Base-by-base conservation (phyloP, 2,113 vertebrate species). In the Calidris pygmaea region DNA sequence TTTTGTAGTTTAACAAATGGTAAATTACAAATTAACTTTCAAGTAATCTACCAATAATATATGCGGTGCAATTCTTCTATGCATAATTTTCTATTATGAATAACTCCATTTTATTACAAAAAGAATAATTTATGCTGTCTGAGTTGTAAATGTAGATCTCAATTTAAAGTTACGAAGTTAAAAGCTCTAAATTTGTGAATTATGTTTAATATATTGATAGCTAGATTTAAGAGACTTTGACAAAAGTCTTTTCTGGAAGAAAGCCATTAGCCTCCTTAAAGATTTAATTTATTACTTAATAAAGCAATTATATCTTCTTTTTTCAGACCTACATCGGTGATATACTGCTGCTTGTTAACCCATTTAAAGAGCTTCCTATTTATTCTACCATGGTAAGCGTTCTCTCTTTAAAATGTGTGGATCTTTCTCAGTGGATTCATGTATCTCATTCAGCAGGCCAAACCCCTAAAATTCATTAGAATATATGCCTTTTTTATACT, bases 311-410 rank as follows among this genome's bases (percentile, higher is more conserved):
- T 59, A 7, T 75, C 20, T 85, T 85, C 37, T 73, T 13, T 96
- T 94, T 93, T 96, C 98, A 99, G 99, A 99, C 99, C 19, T 99
- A 99, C 78, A 98, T 99, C 72, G 99, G 99, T 83, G 98, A 99
- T 96, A 99, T 99, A 96, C 98, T 99, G 52, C 97, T 99, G 85
- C 98, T 99, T 89, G 98, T 99, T 77, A 99, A 99, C 80, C 99
- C 99, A 32, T 99, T 99, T 97, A 99, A 99, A 97, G 99, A 99
- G 80, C 98, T 99, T 86, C 99, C 99, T 50, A 99, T 99, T 96
- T 99, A 99, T 97, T 99, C 99, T 77, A 97, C 98, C 48, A 90
- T 99, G 98, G 99, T 99, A 97, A 99, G 99, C 83, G 63, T 53
- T 53, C 34, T 87, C 14, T 90, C 70, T 77, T 70, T 37, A 35